Percentiles rank a stretch among this genome's conserved stretches.
phyloP scores from a whole-genome alignment of 2,888 invertebrate genomes.

The Sicus ferrugineus region DNA sequence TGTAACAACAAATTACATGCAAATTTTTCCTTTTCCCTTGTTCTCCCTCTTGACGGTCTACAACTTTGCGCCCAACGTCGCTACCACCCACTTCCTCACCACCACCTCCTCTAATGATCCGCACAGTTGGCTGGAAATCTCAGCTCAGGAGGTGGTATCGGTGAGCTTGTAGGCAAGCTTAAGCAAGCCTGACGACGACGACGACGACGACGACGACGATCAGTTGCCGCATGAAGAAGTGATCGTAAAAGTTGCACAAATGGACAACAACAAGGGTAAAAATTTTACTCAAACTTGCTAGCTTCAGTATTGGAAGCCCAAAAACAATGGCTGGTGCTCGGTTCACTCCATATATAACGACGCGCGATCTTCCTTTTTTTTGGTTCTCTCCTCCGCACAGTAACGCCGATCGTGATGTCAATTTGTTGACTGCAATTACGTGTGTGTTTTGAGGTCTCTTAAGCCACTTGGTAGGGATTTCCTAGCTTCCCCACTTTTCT shows the following conservation, averaged over 20 bases:
- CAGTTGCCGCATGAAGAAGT: background rate
- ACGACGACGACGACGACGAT: no score
- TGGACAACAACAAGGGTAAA: background rate
- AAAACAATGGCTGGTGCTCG: slow-evolving; percentile 16
- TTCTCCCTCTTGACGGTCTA: background rate
- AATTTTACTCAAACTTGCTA: background rate
- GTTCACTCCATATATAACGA: background rate
- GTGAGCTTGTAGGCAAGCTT: background rate
- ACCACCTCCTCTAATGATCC: background rate
- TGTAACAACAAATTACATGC: slow-evolving; percentile 28
- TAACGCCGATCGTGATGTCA: slow-evolving; percentile 12
- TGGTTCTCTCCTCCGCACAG: background rate
- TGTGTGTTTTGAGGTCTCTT: background rate
- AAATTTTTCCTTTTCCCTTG: slow-evolving; percentile 11
- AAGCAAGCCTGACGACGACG: background rate
- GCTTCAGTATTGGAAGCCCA: background rate
- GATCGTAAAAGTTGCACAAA: no score
- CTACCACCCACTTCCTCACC: background rate
- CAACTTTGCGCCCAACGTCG: background rate
- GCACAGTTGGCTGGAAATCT: background rate
- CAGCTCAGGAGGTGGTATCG: background rate
- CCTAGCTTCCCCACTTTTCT: background rate
- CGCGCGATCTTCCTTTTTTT: background rate
- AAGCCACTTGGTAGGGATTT: background rate
- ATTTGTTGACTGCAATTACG: slow-evolving; percentile 26